These are phyloP conservation scores for Teleogryllus oceanicus DNA, from an alignment of 2,888 invertebrate genomes.

Conservation along the genomic window DNA sequence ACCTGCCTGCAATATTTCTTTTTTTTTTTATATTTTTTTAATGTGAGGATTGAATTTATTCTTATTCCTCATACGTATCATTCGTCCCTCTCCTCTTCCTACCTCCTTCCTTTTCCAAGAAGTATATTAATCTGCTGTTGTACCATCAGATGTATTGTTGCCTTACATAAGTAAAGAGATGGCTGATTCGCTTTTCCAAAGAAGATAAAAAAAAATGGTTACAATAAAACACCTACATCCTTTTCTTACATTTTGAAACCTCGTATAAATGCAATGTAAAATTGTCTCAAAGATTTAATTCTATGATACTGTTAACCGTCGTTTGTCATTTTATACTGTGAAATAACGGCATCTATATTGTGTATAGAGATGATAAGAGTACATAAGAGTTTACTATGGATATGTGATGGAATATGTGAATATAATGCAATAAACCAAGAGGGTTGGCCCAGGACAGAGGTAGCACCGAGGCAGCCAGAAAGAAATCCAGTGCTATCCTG, in stretches of 20 bases:
- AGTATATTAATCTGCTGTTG: conserved; percentile 19
- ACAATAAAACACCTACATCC: neutral
- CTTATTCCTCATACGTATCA: neutral
- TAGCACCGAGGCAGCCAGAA: neutral
- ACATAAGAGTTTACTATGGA: neutral
- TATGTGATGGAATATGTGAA: neutral
- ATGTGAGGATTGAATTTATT: conserved; percentile 18
- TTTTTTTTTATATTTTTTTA: neutral
- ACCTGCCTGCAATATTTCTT: neutral
- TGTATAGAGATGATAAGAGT: conserved; percentile 10
- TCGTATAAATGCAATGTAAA: conserved; percentile 9
- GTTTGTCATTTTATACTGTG: conserved; percentile 31
- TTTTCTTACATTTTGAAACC: conserved; percentile 22
- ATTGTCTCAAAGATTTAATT: neutral
- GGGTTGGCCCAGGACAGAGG: neutral
- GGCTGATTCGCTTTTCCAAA: conserved; percentile 19
- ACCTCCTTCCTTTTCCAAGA: conserved; percentile 21
- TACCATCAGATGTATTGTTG: conserved; percentile 22
- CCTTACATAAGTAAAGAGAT: conserved; percentile 20
- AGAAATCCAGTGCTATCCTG: neutral
- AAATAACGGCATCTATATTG: conserved; percentile 9
- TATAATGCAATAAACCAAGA: neutral
- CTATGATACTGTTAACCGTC: conserved; percentile 25
- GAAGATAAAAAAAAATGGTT: neutral
- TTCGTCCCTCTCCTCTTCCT: neutral